Evolutionary conservation across 1,140 invertebrate species (phyloP).

Genomic region (Drosophila lowei): DNA sequence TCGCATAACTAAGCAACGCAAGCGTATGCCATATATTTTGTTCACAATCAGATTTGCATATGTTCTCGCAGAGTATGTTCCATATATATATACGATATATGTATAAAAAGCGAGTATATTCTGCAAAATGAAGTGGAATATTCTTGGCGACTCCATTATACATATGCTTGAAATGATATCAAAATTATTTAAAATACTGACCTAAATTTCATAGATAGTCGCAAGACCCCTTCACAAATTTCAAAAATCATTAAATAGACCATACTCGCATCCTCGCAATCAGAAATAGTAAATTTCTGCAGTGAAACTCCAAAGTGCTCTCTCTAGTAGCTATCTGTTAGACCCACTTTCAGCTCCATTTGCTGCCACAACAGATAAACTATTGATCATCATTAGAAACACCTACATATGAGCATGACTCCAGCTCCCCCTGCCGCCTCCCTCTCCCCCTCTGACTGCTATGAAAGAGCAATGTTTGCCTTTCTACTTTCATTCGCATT

Average conservation of each 20-base stretch:
- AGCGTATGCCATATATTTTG: constrained; percentile 32
- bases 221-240: too few species aligned
- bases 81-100: too few species aligned
- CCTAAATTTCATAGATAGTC: too few species aligned
- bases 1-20: constrained; percentile 34
- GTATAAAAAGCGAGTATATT: too few species aligned
- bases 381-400: constrained; percentile 46
- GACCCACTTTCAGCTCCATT: constrained; percentile 23
- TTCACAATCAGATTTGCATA: constrained; percentile 38
- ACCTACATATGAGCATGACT: constrained; percentile 9
- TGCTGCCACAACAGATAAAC: constrained; percentile 41
- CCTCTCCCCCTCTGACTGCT: background rate
- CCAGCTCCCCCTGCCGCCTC: background rate
- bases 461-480: constrained; percentile 30
- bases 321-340: background rate
- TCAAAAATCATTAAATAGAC: too few species aligned
- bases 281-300: too few species aligned
- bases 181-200: too few species aligned
- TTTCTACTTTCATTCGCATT: constrained; percentile 17
- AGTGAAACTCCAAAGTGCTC: too few species aligned
- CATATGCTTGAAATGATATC: too few species aligned
- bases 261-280: too few species aligned
- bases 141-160: too few species aligned
- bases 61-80: constrained; percentile 1
- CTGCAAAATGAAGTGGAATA: too few species aligned